Evolutionary conservation across 2,797 vertebrate species (phyloP).

Genomic region (Nothura maculosa): DNA sequence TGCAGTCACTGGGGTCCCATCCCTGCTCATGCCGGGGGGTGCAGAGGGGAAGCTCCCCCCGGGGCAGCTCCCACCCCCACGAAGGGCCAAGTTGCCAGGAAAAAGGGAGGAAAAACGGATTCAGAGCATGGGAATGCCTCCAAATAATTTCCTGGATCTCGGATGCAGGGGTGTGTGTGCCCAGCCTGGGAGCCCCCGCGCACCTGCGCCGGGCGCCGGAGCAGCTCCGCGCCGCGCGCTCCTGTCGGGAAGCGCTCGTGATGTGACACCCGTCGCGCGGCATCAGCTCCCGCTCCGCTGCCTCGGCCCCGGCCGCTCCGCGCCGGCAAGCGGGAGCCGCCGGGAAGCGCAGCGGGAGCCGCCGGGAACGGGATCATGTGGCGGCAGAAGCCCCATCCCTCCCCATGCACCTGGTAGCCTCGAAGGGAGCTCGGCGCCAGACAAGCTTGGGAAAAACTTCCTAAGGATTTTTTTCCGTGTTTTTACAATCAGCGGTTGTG

Average conservation of each 20-base stretch:
- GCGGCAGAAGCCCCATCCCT: background rate
- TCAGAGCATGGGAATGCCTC: background rate
- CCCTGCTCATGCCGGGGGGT: background rate
- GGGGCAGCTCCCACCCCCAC: fast-evolving
- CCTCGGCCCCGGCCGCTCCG: background rate
- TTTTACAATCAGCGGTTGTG: background rate
- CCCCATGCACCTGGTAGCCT: background rate
- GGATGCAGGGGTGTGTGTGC: background rate
- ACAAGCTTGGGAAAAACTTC: conserved; percentile 39
- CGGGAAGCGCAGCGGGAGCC: background rate
- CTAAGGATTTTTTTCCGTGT: background rate
- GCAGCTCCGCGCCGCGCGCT: background rate
- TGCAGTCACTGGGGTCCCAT: background rate
- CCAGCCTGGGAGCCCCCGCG: fast-evolving
- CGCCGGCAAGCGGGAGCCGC: too few species aligned
- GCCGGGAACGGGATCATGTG: too few species aligned
- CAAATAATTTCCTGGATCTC: background rate
- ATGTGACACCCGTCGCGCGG: fast-evolving
- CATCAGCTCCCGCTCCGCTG: fast-evolving
- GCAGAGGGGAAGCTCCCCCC: fast-evolving
- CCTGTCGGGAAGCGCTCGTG: fast-evolving
- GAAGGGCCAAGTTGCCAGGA: fast-evolving
- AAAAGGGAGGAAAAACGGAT: fast-evolving
- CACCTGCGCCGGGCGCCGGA: background rate
- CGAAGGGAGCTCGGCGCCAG: background rate